Percentiles rank a stretch among this genome's conserved stretches.
Evolutionary conservation across 1,140 invertebrate species (phyloP).

Genomic region (Anagrus nilaparvatae): DNA sequence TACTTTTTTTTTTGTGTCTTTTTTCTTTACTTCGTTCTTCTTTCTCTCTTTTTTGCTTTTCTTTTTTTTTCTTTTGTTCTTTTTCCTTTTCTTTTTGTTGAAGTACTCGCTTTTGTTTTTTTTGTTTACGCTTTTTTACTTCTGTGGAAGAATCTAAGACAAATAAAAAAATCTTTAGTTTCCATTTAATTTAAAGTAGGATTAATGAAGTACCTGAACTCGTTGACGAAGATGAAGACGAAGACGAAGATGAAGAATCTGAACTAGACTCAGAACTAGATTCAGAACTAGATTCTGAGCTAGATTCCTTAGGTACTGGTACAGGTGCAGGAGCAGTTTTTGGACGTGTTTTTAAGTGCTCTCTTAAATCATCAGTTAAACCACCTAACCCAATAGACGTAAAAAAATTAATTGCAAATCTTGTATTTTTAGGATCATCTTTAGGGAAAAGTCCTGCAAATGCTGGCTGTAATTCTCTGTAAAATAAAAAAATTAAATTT

Average conservation of each 20-base stretch:
- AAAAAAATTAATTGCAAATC: constrained; percentile 99
- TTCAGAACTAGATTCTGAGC: constrained; percentile 14
- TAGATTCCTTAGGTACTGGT: constrained; percentile 13
- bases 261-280: constrained; percentile 16
- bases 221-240: constrained; percentile 15
- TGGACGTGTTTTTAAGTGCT: constrained; percentile 68
- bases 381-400: constrained; percentile 96
- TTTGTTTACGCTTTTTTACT: constrained; percentile 13
- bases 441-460: constrained; percentile 92
- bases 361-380: constrained; percentile 84
- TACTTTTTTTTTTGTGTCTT: not conserved
- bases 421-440: constrained; percentile 91
- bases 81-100: constrained; percentile 9
- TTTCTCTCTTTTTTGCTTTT: constrained; percentile 8
- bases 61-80: constrained; percentile 16
- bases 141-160: constrained; percentile 11
- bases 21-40: constrained; percentile 1
- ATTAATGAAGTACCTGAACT: constrained; percentile 15
- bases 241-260: constrained; percentile 8
- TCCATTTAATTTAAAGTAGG: constrained; percentile 5
- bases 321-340: too few relatives aligned
- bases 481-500: constrained; percentile 26
- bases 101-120: constrained; percentile 11
- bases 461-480: constrained; percentile 69
- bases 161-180: constrained; percentile 8